These are phyloP conservation scores for Oxyscelio sp. DNA, from an alignment of 2,888 invertebrate species.

Conservation along the genomic window DNA sequence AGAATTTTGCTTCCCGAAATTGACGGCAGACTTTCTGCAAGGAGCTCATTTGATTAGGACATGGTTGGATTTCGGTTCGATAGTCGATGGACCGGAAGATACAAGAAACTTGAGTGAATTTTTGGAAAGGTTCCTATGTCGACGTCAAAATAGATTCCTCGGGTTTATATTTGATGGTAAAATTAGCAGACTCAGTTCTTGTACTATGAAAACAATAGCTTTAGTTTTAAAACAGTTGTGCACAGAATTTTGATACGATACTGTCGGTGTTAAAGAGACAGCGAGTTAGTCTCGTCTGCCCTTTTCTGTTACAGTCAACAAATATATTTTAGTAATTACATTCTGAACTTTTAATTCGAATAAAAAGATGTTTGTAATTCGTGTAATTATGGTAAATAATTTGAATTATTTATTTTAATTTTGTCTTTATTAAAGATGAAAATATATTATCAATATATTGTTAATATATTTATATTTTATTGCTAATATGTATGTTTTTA, in stretches of 20 bases:
- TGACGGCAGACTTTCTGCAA: slow-evolving; percentile 49
- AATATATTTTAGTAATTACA: too few relatives aligned
- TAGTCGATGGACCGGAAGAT: slow-evolving; percentile 31
- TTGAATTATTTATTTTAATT: too few relatives aligned
- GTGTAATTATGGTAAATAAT: too few relatives aligned
- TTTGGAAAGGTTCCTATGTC: not conserved
- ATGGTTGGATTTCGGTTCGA: slow-evolving; percentile 29
- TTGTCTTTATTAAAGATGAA: too few relatives aligned
- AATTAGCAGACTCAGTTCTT: not conserved
- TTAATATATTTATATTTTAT: too few relatives aligned
- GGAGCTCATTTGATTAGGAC: slow-evolving; percentile 63
- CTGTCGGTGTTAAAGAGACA: too few relatives aligned
- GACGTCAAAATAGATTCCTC: slow-evolving; percentile 1
- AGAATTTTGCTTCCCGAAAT: slow-evolving; percentile 60
- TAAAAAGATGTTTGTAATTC: too few relatives aligned
- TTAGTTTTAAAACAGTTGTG: slow-evolving; percentile 47
- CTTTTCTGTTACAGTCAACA: too few relatives aligned
- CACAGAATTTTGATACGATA: not conserved
- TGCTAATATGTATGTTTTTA: too few relatives aligned
- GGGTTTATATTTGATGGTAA: not conserved
- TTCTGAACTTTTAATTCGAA: too few relatives aligned
- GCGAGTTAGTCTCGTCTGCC: too few relatives aligned
- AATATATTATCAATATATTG: too few relatives aligned
- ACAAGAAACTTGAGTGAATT: slow-evolving; percentile 43
- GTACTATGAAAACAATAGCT: not conserved